These are phyloP conservation scores for Agriopis leucophaearia DNA, from an alignment of 2,888 invertebrate genomes.

Conservation along the genomic window DNA sequence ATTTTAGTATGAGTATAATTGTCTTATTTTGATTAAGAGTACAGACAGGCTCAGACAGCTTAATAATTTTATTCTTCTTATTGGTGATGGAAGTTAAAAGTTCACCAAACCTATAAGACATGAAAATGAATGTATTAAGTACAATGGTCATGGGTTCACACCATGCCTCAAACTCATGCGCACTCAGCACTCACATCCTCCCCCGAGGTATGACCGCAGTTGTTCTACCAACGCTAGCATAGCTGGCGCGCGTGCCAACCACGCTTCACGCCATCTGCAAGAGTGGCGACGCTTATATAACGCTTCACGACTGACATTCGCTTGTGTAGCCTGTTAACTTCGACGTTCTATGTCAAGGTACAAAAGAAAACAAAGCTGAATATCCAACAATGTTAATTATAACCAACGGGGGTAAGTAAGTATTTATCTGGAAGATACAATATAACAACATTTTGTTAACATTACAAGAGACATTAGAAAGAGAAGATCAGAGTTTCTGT, in stretches of 20 bases:
- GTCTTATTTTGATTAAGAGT: not conserved
- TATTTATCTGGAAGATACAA: not conserved
- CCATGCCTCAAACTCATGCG: constrained; percentile 67
- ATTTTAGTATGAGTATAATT: not conserved
- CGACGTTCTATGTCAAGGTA: constrained; percentile 12
- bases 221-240: constrained; percentile 86
- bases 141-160: constrained; percentile 50
- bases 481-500: not conserved
- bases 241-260: constrained; percentile 78
- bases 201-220: constrained; percentile 83
- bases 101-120: not conserved
- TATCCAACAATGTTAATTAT: not conserved
- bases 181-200: constrained; percentile 86
- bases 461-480: not conserved
- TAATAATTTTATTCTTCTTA: constrained; percentile 1
- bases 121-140: constrained; percentile 8
- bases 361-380: not conserved
- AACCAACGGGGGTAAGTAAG: not conserved
- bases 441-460: not conserved
- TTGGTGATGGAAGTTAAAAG: not conserved
- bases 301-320: constrained; percentile 38
- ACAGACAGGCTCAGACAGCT: too few species aligned
- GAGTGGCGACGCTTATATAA: constrained; percentile 69
- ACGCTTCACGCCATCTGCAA: constrained; percentile 84
- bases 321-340: constrained; percentile 27